A percentile compares a stretch with the other conserved stretches of the same genome.
These are phyloP conservation scores for Deladenus siricidicola DNA, from an alignment of 2,888 invertebrate genomes.

Conservation along the genomic window DNA sequence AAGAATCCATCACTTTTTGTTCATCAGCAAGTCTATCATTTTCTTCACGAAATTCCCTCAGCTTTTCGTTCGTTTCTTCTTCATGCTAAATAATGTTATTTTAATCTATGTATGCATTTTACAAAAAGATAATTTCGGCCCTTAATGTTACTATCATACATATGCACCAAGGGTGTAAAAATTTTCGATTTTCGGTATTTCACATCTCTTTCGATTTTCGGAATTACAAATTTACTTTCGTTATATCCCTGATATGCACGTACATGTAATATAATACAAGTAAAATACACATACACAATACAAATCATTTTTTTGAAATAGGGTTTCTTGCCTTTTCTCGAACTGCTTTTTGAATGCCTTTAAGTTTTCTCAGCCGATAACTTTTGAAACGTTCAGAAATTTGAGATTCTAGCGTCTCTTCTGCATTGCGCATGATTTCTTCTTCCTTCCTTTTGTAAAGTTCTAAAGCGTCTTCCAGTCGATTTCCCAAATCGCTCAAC, in stretches of 20 bases:
- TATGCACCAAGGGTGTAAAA: too few relatives aligned
- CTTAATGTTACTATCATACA: too few relatives aligned
- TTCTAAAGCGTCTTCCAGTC: not conserved
- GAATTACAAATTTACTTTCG: too few relatives aligned
- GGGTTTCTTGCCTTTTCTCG: not conserved
- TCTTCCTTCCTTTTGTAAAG: not conserved
- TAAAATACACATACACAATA: too few relatives aligned
- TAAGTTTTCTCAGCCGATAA: not conserved
- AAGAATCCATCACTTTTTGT: not conserved
- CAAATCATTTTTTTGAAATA: not conserved
- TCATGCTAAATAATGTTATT: slow-evolving; percentile 12
- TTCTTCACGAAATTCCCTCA: not conserved
- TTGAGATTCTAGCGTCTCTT: not conserved
- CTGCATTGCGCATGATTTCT: not conserved
- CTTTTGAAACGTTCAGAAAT: not conserved
- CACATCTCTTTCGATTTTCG: too few relatives aligned
- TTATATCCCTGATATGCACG: too few relatives aligned
- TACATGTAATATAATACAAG: too few relatives aligned
- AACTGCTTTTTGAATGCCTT: not conserved
- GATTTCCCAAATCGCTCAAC: not conserved
- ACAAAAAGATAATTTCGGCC: too few relatives aligned
- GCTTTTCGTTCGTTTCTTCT: not conserved
- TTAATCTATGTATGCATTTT: slow-evolving; percentile 13
- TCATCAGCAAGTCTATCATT: not conserved
- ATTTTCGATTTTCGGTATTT: too few relatives aligned